Conservation (phyloP, 2,888 invertebrate species). For the Nemotelus pantherinus region DNA sequence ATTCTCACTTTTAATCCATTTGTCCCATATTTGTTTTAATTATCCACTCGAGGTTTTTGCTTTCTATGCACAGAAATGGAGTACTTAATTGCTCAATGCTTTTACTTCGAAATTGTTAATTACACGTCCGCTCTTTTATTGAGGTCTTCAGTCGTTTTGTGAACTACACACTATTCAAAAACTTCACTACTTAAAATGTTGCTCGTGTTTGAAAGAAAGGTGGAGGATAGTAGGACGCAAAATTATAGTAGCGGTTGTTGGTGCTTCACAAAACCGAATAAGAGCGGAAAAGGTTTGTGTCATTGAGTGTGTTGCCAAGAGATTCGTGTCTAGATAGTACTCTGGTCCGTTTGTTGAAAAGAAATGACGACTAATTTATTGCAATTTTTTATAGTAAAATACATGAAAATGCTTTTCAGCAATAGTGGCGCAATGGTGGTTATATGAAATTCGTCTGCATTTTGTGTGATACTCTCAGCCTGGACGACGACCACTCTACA, state of each 20-base stretch:
- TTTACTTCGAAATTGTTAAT: conserved; percentile 35
- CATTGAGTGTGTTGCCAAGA: conserved; percentile 14
- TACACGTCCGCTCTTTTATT: conserved; percentile 9
- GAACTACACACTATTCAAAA: not conserved
- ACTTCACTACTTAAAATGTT: conserved; percentile 10
- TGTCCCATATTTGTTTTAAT: not conserved
- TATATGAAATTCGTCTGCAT: not conserved
- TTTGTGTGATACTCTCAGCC: not conserved
- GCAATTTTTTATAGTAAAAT: conserved; percentile 38
- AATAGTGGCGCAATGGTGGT: not conserved
- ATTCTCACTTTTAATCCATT: too few species aligned
- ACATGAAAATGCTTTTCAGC: conserved; percentile 35
- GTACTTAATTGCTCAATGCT: conserved; percentile 36
- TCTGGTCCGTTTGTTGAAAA: conserved; percentile 21
- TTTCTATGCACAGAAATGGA: conserved; percentile 11
- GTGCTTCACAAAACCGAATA: not conserved
- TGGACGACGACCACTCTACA: not conserved
- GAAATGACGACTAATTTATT: conserved; percentile 44
- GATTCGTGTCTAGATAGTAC: conserved; percentile 1
- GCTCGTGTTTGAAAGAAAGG: not conserved
- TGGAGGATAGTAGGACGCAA: not conserved
- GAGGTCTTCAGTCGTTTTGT: not conserved
- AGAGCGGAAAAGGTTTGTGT: conserved; percentile 12
- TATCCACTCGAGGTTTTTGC: conserved; percentile 7
- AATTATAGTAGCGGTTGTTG: not conserved